Percentiles rank a stretch among this genome's conserved stretches.
phyloP scores from a whole-genome alignment of 2,113 vertebrate species.

The Cavia porcellus region DNA sequence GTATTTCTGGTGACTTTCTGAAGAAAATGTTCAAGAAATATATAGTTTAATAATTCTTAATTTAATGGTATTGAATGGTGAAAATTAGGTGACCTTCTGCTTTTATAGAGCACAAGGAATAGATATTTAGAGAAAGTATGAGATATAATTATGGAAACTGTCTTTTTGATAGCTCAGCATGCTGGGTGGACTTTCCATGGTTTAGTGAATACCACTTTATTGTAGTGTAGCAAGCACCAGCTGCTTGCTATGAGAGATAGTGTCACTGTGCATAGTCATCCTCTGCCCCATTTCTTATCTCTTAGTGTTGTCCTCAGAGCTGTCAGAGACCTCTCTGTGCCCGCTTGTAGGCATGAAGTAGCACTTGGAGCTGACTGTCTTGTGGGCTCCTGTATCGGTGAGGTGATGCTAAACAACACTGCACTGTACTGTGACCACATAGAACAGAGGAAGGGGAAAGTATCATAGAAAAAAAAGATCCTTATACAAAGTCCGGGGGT shows the following conservation, averaged over 20 bases:
- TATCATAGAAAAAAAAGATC: not conserved
- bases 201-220: not conserved
- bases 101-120: not conserved
- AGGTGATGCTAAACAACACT: not conserved
- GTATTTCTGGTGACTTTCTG: conserved; percentile 10
- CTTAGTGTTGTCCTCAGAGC: not conserved
- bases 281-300: not conserved
- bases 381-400: not conserved
- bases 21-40: not conserved
- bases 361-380: not conserved
- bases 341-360: not conserved
- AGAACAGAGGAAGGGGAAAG: not conserved
- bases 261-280: not conserved
- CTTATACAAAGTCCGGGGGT: not conserved
- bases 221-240: not conserved
- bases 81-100: not conserved
- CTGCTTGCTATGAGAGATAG: not conserved
- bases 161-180: not conserved
- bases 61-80: not conserved
- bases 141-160: not conserved
- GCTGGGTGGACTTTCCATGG: not conserved
- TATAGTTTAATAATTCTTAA: not conserved
- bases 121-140: not conserved
- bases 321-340: not conserved
- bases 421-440: not conserved